These are phyloP conservation scores for Denticeps clupeoides DNA, from an alignment of 2,797 vertebrate species.

Conservation along the genomic window DNA sequence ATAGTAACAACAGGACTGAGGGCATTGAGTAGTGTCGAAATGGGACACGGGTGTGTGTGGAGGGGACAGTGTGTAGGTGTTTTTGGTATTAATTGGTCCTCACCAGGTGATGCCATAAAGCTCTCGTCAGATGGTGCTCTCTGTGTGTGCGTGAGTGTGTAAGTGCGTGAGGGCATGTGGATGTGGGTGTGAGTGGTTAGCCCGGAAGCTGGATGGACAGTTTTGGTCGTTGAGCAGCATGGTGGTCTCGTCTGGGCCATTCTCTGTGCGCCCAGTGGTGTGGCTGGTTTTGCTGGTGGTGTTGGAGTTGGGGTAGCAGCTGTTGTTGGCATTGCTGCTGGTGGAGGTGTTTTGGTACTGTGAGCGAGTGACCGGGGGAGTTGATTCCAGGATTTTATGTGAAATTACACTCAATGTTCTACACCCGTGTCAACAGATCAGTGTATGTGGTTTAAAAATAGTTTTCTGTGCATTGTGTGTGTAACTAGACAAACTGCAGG, in stretches of 20 bases:
- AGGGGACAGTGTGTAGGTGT: constrained; percentile 12
- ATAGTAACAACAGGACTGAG: too few species aligned
- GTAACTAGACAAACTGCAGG: constrained; percentile 88
- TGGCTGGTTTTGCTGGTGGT: neutral
- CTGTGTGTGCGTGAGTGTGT: constrained; percentile 51
- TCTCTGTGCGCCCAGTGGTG: constrained; percentile 37
- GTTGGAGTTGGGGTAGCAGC: neutral
- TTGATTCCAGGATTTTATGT: too few species aligned
- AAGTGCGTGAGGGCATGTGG: constrained; percentile 23
- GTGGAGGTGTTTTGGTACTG: constrained; percentile 78
- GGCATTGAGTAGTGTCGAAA: too few species aligned
- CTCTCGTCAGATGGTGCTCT: constrained; percentile 73
- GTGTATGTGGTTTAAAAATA: too few species aligned
- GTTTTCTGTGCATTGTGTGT: too few species aligned
- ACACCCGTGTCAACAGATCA: too few species aligned
- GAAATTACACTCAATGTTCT: too few species aligned
- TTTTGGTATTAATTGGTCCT: constrained; percentile 2
- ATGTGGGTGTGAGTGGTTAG: constrained; percentile 38
- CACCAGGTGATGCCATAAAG: neutral
- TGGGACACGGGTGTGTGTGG: constrained; percentile 12
- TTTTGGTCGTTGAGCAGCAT: constrained; percentile 76
- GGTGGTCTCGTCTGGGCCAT: constrained; percentile 63
- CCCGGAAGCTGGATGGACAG: constrained; percentile 18
- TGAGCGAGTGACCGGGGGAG: constrained; percentile 71
- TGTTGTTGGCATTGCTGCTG: neutral